phyloP scores from a whole-genome alignment of 2,797 vertebrate genomes.

The Paedocypris micromegethes region DNA sequence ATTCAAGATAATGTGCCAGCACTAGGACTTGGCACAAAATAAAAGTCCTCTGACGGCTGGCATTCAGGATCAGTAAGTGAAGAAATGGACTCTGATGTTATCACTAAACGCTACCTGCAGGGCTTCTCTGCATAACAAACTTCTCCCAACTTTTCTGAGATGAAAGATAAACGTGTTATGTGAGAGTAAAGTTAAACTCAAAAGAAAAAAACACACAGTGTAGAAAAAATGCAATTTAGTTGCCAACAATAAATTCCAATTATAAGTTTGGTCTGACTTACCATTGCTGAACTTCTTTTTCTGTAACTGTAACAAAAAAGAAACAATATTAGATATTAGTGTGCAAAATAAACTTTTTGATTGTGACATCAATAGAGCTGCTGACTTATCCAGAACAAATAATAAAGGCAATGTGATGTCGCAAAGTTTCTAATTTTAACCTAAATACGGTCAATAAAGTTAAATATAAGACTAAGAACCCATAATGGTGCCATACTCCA shows the following conservation, averaged over 20 bases:
- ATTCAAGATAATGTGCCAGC: conserved; percentile 6
- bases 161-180: conserved; percentile 16
- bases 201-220: too few relatives aligned
- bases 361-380: conserved; percentile 47
- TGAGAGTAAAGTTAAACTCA: background rate
- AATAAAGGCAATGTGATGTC: too few relatives aligned
- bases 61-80: background rate
- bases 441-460: too few relatives aligned
- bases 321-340: background rate
- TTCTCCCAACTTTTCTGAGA: conserved; percentile 1
- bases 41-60: background rate
- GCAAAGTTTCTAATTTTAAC: too few relatives aligned
- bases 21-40: background rate
- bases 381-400: too few relatives aligned
- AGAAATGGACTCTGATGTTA: background rate
- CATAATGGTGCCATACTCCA: too few relatives aligned
- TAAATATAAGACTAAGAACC: too few relatives aligned
- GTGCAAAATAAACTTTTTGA: conserved; percentile 47
- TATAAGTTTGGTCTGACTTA: conserved; percentile 52
- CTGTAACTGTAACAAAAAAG: conserved; percentile 65
- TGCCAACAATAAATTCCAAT: too few relatives aligned
- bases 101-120: too few relatives aligned
- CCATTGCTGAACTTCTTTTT: conserved; percentile 83
- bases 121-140: too few relatives aligned
- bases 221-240: too few relatives aligned